Percentiles rank a stretch among this genome's conserved stretches.
phyloP scores from a whole-genome alignment of 2,888 invertebrate genomes.

The Ypsolopha scabrella region DNA sequence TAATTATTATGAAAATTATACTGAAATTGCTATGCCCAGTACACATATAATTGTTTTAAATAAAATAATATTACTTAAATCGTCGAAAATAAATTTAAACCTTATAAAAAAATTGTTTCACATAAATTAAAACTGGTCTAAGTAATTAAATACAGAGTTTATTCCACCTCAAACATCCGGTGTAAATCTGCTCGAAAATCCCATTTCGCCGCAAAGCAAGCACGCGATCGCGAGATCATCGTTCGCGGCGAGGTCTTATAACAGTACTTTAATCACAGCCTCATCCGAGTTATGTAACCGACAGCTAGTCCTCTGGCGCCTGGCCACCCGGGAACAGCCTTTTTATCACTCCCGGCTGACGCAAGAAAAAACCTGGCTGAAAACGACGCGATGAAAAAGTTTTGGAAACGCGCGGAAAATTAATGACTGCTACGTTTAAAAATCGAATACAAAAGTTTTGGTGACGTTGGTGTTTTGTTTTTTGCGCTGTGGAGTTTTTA shows the following conservation, averaged over 20 bases:
- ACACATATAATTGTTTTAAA: too few species aligned
- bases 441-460: too few species aligned
- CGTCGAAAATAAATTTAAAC: too few species aligned
- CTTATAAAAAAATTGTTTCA: too few species aligned
- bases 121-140: neutral
- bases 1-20: too few species aligned
- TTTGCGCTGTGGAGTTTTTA: too few species aligned
- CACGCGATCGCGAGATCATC: constrained; percentile 59
- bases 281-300: constrained; percentile 51
- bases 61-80: too few species aligned
- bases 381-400: neutral
- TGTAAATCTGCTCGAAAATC: constrained; percentile 23
- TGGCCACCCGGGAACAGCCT: constrained; percentile 18
- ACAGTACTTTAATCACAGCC: constrained; percentile 62
- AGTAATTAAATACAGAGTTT: neutral
- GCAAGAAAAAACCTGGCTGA: neutral
- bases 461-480: too few species aligned
- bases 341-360: neutral
- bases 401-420: too few species aligned
- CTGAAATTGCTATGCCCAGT: too few species aligned
- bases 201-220: constrained; percentile 62
- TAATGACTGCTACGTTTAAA: too few species aligned
- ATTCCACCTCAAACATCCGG: neutral
- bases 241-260: constrained; percentile 60
- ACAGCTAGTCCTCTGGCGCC: constrained; percentile 51